phyloP scores from a whole-genome alignment of 2,113 vertebrate species.

The Leptocoma aspasia region DNA sequence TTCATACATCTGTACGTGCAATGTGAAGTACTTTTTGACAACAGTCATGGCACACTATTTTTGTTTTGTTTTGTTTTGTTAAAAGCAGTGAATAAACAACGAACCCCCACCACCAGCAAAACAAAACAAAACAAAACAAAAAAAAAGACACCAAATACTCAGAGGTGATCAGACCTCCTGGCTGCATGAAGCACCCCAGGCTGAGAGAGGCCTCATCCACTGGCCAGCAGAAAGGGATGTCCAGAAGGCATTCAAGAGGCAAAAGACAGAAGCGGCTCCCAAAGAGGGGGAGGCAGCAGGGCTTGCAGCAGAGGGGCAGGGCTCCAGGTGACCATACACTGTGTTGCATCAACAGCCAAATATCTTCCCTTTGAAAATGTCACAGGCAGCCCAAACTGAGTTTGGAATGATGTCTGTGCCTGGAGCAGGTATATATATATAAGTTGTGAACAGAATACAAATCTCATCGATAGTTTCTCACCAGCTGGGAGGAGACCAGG shows the following conservation, averaged over 20 bases:
- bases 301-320: background rate
- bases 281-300: background rate
- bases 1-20: background rate
- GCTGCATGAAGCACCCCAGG: background rate
- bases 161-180: background rate
- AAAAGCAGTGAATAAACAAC: background rate
- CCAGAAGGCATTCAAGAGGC: background rate
- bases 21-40: background rate
- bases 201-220: background rate
- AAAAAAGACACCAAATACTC: background rate
- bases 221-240: background rate
- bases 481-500: background rate
- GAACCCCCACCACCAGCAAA: background rate
- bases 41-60: background rate
- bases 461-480: background rate
- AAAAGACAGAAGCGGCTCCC: background rate
- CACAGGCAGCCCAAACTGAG: background rate
- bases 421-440: background rate
- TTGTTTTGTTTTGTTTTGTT: background rate
- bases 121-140: background rate
- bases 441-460: background rate
- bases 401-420: background rate
- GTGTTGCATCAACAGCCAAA: background rate
- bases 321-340: background rate
- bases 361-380: background rate